These are phyloP conservation scores for Mythimna vitellina DNA, from an alignment of 2,888 invertebrate genomes.

Conservation along the genomic window DNA sequence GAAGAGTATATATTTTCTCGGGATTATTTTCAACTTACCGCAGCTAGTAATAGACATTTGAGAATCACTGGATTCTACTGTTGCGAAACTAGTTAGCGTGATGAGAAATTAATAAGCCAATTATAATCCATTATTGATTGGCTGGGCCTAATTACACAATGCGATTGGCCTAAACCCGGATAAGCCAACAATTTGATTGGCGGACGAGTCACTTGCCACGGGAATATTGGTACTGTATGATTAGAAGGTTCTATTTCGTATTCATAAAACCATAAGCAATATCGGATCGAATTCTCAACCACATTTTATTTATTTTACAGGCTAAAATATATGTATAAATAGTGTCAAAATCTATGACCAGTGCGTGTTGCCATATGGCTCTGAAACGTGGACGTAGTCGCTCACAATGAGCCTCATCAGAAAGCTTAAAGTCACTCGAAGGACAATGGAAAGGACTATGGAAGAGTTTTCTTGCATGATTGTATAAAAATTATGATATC, in stretches of 20 bases:
- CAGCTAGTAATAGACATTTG: no score
- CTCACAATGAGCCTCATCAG: no score
- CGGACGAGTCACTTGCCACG: background rate
- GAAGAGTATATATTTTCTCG: no score
- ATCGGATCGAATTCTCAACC: background rate
- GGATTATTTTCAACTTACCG: no score
- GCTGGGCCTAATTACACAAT: slow-evolving; percentile 7
- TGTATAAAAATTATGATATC: no score
- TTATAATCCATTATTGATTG: slow-evolving; percentile 16
- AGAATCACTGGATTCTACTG: background rate
- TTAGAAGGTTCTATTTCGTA: background rate
- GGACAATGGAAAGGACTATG: no score
- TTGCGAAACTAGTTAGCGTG: background rate
- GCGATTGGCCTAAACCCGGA: background rate
- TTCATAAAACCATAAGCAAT: background rate
- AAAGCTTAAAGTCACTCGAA: no score
- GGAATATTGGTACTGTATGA: background rate
- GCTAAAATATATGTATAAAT: no score
- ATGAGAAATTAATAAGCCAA: slow-evolving; percentile 25
- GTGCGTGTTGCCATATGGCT: no score
- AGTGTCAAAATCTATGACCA: no score
- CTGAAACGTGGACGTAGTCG: no score
- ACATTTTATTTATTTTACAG: background rate
- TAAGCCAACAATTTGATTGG: background rate
- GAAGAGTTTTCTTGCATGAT: no score